A percentile compares a stretch with the other conserved stretches of the same genome.
These are phyloP conservation scores for Saxidomus purpurata DNA, from an alignment of 1,140 invertebrate genomes.

Conservation along the genomic window DNA sequence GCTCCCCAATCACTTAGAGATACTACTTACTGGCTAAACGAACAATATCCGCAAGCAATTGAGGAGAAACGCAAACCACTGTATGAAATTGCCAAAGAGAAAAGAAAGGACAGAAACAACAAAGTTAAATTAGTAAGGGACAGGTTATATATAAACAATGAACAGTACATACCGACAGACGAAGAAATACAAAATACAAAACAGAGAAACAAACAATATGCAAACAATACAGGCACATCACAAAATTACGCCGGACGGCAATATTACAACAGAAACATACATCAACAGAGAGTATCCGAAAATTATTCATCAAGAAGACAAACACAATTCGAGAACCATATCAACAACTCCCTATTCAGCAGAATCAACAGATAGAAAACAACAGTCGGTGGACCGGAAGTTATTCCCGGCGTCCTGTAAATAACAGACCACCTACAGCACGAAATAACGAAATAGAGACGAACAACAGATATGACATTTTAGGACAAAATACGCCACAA, in stretches of 20 bases:
- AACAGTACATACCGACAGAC: background rate
- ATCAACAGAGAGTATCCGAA: background rate
- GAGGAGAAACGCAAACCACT: slow-evolving; percentile 1
- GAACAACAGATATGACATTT: background rate
- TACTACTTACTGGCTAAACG: background rate
- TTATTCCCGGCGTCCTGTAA: background rate
- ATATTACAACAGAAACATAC: background rate
- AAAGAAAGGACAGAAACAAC: background rate
- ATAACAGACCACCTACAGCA: background rate
- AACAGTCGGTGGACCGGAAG: background rate
- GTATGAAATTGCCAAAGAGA: background rate
- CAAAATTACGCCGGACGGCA: background rate
- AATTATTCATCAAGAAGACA: background rate
- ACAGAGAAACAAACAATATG: background rate
- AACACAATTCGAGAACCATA: background rate
- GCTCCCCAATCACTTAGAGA: background rate
- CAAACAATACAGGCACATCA: background rate
- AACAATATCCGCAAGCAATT: slow-evolving; percentile 23
- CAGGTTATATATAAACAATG: background rate
- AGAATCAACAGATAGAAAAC: background rate
- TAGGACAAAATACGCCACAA: background rate
- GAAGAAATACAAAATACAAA: background rate
- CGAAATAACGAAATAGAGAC: background rate
- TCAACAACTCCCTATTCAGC: background rate
- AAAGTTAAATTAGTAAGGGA: background rate